Evolutionary conservation across 2,888 invertebrate species (phyloP).

Genomic region (Chelonus formosanus): DNA sequence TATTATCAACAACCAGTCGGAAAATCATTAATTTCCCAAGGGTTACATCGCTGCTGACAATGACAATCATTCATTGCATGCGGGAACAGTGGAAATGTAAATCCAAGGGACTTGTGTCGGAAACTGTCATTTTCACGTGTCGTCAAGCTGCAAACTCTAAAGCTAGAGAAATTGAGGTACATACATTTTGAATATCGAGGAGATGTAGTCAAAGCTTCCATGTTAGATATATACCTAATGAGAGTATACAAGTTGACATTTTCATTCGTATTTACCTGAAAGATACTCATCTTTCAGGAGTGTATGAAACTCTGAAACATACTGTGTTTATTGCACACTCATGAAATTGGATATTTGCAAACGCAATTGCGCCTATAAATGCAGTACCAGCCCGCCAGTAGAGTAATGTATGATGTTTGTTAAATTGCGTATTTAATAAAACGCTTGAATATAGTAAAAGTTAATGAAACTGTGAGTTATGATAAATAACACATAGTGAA

Average conservation of each 20-base stretch:
- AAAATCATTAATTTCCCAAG: conserved; percentile 15
- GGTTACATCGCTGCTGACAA: conserved; percentile 14
- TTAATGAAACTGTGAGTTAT: no score
- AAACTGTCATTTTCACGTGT: conserved; percentile 12
- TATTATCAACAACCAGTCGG: conserved; percentile 4
- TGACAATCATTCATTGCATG: conserved; percentile 17
- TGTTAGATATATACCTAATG: not conserved
- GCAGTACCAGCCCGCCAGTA: no score
- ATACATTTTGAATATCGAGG: not conserved
- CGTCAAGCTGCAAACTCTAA: conserved; percentile 2
- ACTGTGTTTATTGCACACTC: no score
- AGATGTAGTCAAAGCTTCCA: conserved; percentile 4
- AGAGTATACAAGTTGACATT: conserved; percentile 1
- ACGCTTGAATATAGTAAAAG: no score
- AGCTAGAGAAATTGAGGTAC: not conserved
- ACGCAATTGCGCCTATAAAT: no score
- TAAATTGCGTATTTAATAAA: no score
- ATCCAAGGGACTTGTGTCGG: conserved; percentile 9
- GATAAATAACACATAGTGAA: no score
- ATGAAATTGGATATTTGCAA: no score
- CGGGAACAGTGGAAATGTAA: conserved; percentile 3
- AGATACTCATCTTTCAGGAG: conserved; percentile 2
- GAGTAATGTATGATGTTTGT: no score
- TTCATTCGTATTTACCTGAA: conserved; percentile 10
- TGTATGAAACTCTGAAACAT: no score